phyloP scores from a whole-genome alignment of 2,888 invertebrate species.

The Lordiphosa fenestrarum region DNA sequence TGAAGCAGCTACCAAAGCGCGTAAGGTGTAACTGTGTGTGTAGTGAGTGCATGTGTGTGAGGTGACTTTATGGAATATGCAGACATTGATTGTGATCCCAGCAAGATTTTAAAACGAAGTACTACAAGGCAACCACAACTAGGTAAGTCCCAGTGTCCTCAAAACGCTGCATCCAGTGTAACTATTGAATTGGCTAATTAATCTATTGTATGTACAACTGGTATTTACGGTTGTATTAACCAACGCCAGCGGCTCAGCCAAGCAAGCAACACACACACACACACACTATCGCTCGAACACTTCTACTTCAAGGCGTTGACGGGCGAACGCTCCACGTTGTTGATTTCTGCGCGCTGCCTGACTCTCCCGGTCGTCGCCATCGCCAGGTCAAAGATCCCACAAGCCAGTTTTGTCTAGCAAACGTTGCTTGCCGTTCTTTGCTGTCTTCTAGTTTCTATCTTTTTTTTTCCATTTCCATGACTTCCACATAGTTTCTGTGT shows the following conservation, averaged over 20 bases:
- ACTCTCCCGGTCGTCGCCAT: slow-evolving; percentile 66
- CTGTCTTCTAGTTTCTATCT: slow-evolving; percentile 19
- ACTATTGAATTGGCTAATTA: slow-evolving; percentile 47
- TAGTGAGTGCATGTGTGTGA: slow-evolving; percentile 20
- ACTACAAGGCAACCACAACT: slow-evolving; percentile 11
- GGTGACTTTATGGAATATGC: slow-evolving; percentile 52
- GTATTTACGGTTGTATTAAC: slow-evolving; percentile 72
- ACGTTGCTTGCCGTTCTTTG: slow-evolving; percentile 47
- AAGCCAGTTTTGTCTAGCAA: slow-evolving; percentile 72
- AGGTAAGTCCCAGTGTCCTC: slow-evolving; percentile 30
- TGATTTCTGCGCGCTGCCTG: slow-evolving; percentile 38
- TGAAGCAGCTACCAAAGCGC: slow-evolving; percentile 26
- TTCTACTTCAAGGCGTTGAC: slow-evolving; percentile 53
- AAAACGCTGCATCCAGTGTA: slow-evolving; percentile 6
- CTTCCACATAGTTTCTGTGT: slow-evolving; percentile 46
- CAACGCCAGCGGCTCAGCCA: slow-evolving; percentile 22
- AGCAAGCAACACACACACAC: slow-evolving; percentile 21
- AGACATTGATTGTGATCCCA: slow-evolving; percentile 9
- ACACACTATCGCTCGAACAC: slow-evolving; percentile 7
- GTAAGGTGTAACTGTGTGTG: slow-evolving; percentile 23
- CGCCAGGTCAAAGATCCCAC: slow-evolving; percentile 79
- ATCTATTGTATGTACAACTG: slow-evolving; percentile 54
- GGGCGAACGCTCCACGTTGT: slow-evolving; percentile 61
- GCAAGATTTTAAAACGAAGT: slow-evolving; percentile 26
- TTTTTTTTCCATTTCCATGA: slow-evolving; percentile 53